Evolutionary conservation across 2,797 vertebrate species (phyloP), one percentile per base, ranked within the genome.

Genomic region (Scolopax rusticola): DNA sequence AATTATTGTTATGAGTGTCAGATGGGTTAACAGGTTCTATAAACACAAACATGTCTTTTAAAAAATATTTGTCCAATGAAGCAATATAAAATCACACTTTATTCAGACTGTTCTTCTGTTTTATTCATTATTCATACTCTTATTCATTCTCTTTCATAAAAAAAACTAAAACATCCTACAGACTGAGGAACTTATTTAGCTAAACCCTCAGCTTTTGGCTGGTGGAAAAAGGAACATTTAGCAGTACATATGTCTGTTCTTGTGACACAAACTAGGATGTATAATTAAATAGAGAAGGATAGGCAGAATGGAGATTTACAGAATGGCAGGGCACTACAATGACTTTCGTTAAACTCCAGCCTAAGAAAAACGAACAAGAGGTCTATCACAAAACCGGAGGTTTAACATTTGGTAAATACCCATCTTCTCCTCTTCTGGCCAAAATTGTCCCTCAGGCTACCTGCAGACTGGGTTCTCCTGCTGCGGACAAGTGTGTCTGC

Each of bases 11-110:
- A 63, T 30, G 50, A 80, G 32, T 32, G 3, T 92, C 86, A 95
- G 47, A 87, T 43, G 94, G 53, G 65, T 92, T 96, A 94, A 89
- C 59, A 91, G 65, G 51, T 92, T 93, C 69, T 78, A 40, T 87
- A 93, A 93, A 95, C 38, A 92, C 20, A 82, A 84, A 93, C 70
- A 38, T 15, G 6, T 21, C 74, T 75, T 80, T 54, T 13, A 1
- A 12, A 3, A 53, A 84, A 73, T 67, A 89, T 57, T 76, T 95
- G 30, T 68, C 16, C 53, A 80, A 59, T 57, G 38, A 71, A 64
- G 36, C 32, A 86, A 93, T 33, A 79, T 45, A 74, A 90, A 93
- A 63, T 65, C 23, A 60, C 51, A 79, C 12, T 51, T 77, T 56
- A 6, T 84, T 89, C 33, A 89, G 48, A 71, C 7, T 80, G 57